Evolutionary conservation across 2,888 invertebrate species (phyloP).

Genomic region (Cyrtodaria siliqua): DNA sequence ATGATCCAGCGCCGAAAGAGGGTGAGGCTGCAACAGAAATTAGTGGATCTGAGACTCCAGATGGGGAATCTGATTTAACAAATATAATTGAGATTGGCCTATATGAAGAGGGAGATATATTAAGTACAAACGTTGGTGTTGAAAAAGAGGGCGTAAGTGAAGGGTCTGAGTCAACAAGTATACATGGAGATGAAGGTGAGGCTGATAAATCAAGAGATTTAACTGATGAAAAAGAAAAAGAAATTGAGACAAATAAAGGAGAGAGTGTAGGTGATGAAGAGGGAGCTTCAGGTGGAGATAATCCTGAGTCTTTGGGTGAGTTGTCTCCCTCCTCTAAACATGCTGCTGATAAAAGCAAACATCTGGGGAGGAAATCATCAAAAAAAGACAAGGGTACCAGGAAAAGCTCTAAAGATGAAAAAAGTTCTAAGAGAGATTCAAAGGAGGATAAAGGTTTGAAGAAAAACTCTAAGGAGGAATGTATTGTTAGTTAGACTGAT

Average conservation of each 20-base stretch:
- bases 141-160: too few relatives aligned
- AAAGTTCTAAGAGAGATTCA: conserved; percentile 22
- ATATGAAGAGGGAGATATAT: too few relatives aligned
- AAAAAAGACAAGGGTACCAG: background rate
- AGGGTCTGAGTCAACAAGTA: background rate
- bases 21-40: background rate
- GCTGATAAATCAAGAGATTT: background rate
- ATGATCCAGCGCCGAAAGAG: too few relatives aligned
- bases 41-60: conserved; percentile 6
- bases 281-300: conserved; percentile 1
- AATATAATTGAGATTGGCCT: too few relatives aligned
- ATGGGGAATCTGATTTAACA: background rate
- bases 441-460: conserved; percentile 27
- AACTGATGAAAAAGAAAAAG: too few relatives aligned
- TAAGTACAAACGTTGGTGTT: too few relatives aligned
- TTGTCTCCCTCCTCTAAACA: too few relatives aligned
- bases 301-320: background rate
- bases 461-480: conserved; percentile 44
- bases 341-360: background rate
- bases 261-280: background rate
- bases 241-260: too few relatives aligned
- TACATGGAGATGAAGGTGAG: background rate
- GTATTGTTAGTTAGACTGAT: conserved; percentile 42
- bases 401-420: conserved; percentile 4
- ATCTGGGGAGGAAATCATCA: background rate